Conservation (phyloP, 2,888 invertebrate species). For the Drosophila setosimentum region DNA sequence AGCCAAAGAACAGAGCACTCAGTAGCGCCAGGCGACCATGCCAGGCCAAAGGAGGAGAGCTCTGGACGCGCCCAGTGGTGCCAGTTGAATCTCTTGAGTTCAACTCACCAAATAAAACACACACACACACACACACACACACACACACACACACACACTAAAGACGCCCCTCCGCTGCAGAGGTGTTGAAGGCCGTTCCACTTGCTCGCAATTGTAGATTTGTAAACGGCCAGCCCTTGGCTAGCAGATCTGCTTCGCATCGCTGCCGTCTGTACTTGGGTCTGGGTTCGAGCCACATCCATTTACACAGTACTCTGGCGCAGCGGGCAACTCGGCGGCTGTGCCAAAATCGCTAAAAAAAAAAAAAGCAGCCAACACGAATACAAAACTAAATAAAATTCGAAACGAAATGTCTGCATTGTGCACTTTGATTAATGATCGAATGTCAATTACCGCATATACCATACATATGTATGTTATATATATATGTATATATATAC, state of each 20-base stretch:
- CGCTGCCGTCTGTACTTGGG: constrained; percentile 10
- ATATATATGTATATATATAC: too few relatives aligned
- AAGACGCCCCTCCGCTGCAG: constrained; percentile 8
- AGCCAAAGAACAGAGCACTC: constrained; percentile 72
- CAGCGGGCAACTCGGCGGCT: constrained; percentile 51
- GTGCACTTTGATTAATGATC: constrained; percentile 86
- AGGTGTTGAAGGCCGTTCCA: constrained; percentile 76
- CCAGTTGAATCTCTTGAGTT: constrained; percentile 22
- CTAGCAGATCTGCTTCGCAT: constrained; percentile 15
- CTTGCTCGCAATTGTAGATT: constrained; percentile 48
- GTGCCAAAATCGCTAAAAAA: constrained; percentile 38
- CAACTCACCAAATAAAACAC: constrained; percentile 20
- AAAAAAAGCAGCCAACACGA: constrained; percentile 41
- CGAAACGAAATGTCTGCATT: constrained; percentile 84
- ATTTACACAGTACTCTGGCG: constrained; percentile 10
- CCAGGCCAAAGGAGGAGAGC: constrained; percentile 23
- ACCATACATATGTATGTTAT: constrained; percentile 39
- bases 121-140: neutral
- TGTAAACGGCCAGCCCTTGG: constrained; percentile 36
- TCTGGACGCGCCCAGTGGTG: constrained; percentile 12
- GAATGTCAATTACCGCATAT: constrained; percentile 84
- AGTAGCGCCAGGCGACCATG: constrained; percentile 65
- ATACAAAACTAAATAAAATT: constrained; percentile 76
- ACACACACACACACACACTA: neutral
- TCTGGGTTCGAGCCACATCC: constrained; percentile 6